Base-by-base conservation (phyloP, 1,140 invertebrate genomes). In the Plectus sambesii region DNA sequence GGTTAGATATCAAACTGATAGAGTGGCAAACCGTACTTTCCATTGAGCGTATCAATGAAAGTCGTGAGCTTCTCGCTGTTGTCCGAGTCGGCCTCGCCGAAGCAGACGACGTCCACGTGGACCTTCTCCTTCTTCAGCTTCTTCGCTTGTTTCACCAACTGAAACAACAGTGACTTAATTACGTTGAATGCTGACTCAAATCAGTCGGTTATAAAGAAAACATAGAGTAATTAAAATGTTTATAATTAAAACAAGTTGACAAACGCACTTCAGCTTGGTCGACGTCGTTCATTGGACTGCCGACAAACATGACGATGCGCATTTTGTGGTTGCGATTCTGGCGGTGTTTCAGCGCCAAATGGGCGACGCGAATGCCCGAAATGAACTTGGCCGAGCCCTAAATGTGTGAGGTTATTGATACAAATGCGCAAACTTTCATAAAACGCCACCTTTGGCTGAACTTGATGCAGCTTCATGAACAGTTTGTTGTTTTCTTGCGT, bases 301-400 rank as follows among this genome's bases (percentile, higher is more conserved):
- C 94, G 51, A 99, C 84, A 77, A 99, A 99, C 1, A 84, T 84
- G 23, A 99, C 85, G 58, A 99, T 97, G 43, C 93, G 80, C 86
- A 96, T 94, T 73, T 92, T 93, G 69, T 99, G 93, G 72, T 97
- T 98, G 68, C 96, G 94, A 30, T 92, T 92, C 76, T 96, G 92
- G 47, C 93, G 81, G 80, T 99, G 92, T 72, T 97, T 97, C 24
- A 99, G 73, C 38, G 92, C 93, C 56, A 99, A 75, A 82, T 66
- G 64, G 27, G 64, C 66, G 17, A 61, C 51, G 42, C 64, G 65
- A 35, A 66, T 53, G 6, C 50, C 66, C 26, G 51, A 33, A 23
- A 69, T 35, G 19, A 66, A 42, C 41, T 62, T 42, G 22, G 56
- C 45, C 9, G 42, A 25, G 8, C 62, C 62, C 49, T 58, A 30